phyloP scores from a whole-genome alignment of 2,888 invertebrate genomes.

The Zygothrica quintamaculata region DNA sequence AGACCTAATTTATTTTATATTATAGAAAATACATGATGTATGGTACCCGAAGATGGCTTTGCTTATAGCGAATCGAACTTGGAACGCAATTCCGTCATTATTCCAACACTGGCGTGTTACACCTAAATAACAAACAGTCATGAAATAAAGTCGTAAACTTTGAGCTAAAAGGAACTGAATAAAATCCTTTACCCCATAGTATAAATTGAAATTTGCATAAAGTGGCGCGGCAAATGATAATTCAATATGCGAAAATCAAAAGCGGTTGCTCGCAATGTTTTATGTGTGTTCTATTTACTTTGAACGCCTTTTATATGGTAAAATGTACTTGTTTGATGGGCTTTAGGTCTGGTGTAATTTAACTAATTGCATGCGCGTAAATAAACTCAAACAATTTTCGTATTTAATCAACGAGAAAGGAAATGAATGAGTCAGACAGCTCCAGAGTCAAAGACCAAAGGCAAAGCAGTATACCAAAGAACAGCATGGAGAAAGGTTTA shows the following conservation, averaged over 20 bases:
- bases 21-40: conserved; percentile 62
- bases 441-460: conserved; percentile 34
- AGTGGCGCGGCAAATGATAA: conserved; percentile 62
- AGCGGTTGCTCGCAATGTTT: conserved; percentile 18
- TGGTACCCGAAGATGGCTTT: conserved; percentile 11
- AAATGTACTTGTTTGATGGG: conserved; percentile 36
- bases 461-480: conserved; percentile 11
- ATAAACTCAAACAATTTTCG: conserved; percentile 67
- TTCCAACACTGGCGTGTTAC: conserved; percentile 71
- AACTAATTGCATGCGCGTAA: conserved; percentile 71
- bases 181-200: conserved; percentile 37
- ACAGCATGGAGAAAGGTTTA: conserved; percentile 2
- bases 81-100: conserved; percentile 75
- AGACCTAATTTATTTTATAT: conserved; percentile 68
- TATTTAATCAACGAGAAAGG: conserved; percentile 73
- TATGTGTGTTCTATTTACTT: conserved; percentile 23
- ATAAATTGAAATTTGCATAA: conserved; percentile 73
- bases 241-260: conserved; percentile 65
- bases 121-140: conserved; percentile 73
- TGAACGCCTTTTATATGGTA: conserved; percentile 24
- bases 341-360: conserved; percentile 55
- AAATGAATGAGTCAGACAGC: conserved; percentile 61
- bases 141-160: conserved; percentile 74
- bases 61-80: conserved; percentile 25
- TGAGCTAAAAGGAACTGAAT: conserved; percentile 36